Percentiles rank a stretch among this genome's conserved stretches.
These are phyloP conservation scores for Planiliza haematocheilus DNA, from an alignment of 2,113 vertebrate genomes.

Conservation along the genomic window DNA sequence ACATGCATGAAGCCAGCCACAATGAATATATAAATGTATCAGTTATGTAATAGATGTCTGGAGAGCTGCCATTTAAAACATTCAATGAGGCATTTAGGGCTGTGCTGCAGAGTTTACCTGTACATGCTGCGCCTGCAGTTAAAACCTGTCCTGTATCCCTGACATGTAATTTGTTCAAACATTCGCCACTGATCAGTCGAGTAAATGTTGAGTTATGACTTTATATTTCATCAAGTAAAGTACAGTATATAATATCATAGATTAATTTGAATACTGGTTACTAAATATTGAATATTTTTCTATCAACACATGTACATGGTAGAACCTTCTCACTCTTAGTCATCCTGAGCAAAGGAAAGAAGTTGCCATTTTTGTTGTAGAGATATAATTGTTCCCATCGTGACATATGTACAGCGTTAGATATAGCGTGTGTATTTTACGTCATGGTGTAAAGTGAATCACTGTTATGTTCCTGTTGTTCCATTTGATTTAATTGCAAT, in stretches of 20 bases:
- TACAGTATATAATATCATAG: too few species aligned
- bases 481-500: not conserved
- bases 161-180: not conserved
- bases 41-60: constrained; percentile 23
- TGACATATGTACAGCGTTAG: too few species aligned
- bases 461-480: too few species aligned
- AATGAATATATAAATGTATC: constrained; percentile 21
- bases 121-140: not conserved
- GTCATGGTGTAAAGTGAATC: too few species aligned
- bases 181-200: not conserved
- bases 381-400: too few species aligned
- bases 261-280: too few species aligned
- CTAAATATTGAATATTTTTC: too few species aligned
- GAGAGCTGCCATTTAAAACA: not conserved
- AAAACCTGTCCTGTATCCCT: not conserved
- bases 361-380: too few species aligned
- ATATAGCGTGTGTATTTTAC: too few species aligned
- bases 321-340: too few species aligned
- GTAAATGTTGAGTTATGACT: not conserved
- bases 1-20: constrained; percentile 3
- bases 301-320: too few species aligned
- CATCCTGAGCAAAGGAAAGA: too few species aligned
- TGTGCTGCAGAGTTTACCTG: not conserved
- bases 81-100: not conserved
- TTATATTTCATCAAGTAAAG: not conserved